These are phyloP conservation scores for Drosophila cardini DNA, from an alignment of 1,140 invertebrate genomes.

Conservation along the genomic window DNA sequence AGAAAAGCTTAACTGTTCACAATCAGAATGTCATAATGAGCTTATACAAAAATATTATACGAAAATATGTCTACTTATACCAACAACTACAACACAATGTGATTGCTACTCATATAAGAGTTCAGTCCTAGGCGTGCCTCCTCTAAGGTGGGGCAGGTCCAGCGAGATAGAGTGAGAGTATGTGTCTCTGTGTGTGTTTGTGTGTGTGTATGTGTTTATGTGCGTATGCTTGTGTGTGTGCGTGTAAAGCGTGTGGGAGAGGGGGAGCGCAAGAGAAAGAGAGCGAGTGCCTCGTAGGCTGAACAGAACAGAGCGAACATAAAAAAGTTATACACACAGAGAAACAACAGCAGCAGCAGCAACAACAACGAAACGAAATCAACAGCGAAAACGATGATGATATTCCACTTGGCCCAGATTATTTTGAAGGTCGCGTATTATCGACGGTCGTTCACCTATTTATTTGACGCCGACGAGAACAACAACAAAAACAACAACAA, in stretches of 20 bases:
- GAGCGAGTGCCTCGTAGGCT: conserved; percentile 18
- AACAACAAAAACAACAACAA: conserved; percentile 26
- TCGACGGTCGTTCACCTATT: conserved; percentile 84
- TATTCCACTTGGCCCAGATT: conserved; percentile 84
- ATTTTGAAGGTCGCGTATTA: conserved; percentile 84
- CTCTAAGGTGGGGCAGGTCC: conserved; percentile 17
- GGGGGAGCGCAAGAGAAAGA: not conserved
- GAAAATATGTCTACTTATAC: not conserved
- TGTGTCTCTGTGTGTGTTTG: not conserved
- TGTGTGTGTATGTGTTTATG: not conserved
- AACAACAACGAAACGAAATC: conserved; percentile 16
- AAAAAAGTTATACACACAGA: conserved; percentile 33
- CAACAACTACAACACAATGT: conserved; percentile 3
- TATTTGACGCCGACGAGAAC: conserved; percentile 56
- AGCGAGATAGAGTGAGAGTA: conserved; percentile 16
- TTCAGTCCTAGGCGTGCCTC: conserved; percentile 23
- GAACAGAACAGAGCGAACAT: conserved; percentile 15
- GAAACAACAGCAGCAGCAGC: conserved; percentile 5
- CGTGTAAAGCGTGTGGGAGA: not conserved
- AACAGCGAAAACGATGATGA: conserved; percentile 57
- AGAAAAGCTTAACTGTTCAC: conserved; percentile 9
- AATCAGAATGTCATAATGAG: conserved; percentile 19
- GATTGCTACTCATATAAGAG: conserved; percentile 2
- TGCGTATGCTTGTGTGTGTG: not conserved
- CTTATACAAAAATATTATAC: conserved; percentile 16